Conservation (phyloP, 2,888 invertebrate species). For the Linnaemya vulpina region DNA sequence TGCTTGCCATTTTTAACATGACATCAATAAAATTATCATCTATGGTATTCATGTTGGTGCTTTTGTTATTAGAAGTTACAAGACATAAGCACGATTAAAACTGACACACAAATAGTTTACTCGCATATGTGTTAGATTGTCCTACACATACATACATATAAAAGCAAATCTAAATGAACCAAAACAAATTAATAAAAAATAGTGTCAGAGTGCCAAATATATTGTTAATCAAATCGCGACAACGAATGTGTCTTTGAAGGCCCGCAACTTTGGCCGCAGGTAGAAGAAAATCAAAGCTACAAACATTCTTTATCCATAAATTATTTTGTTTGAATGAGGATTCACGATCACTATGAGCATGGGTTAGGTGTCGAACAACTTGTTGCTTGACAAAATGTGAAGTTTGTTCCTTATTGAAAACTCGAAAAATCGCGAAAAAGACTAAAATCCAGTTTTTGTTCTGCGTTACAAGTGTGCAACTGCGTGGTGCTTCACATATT, state of each 20-base stretch:
- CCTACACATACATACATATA: constrained; percentile 39
- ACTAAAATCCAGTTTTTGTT: too few relatives aligned
- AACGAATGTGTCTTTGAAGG: background rate
- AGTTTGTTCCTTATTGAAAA: too few relatives aligned
- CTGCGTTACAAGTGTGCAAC: too few relatives aligned
- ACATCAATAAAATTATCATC: constrained; percentile 51
- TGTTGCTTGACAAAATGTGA: too few relatives aligned
- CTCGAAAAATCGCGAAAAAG: too few relatives aligned
- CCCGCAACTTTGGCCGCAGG: background rate
- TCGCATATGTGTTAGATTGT: constrained; percentile 53
- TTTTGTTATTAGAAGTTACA: constrained; percentile 55
- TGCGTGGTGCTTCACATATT: too few relatives aligned
- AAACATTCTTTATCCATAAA: too few relatives aligned
- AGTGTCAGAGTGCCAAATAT: constrained; percentile 58
- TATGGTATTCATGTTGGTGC: constrained; percentile 41
- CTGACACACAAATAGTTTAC: constrained; percentile 33
- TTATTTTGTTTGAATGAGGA: too few relatives aligned
- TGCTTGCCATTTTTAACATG: constrained; percentile 48
- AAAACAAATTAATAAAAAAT: background rate
- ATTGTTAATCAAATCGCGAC: constrained; percentile 5
- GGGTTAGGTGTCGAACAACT: too few relatives aligned
- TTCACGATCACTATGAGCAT: too few relatives aligned
- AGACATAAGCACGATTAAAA: constrained; percentile 67
- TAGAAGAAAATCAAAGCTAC: too few relatives aligned
- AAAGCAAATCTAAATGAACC: constrained; percentile 22